A percentile compares a stretch with the other conserved stretches of the same genome.
These are phyloP conservation scores for Paramormyrops kingsleyae DNA, from an alignment of 2,113 vertebrate species.

Conservation along the genomic window DNA sequence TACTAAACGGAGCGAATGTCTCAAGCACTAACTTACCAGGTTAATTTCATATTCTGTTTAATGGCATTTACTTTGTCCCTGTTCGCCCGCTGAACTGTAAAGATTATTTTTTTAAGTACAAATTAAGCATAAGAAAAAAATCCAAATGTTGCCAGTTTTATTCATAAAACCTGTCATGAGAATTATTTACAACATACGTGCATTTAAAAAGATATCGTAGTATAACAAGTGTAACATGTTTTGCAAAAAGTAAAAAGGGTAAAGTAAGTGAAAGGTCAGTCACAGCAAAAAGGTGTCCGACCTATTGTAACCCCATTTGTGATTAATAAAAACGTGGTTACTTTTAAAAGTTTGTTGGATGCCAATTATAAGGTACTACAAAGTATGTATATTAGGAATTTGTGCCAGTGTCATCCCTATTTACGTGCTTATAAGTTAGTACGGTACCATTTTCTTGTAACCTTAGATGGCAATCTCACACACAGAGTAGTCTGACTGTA, in stretches of 20 bases:
- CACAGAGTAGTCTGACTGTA: not conserved
- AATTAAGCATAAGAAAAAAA: not conserved
- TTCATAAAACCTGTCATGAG: not conserved
- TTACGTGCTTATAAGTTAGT: not conserved
- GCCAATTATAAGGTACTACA: not conserved
- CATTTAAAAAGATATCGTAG: not conserved
- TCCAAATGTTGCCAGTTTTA: not conserved
- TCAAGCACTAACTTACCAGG: not conserved
- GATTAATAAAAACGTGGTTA: not conserved
- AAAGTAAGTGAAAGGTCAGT: not conserved
- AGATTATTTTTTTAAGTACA: not conserved
- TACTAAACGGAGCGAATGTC: not conserved
- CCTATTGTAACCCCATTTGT: not conserved
- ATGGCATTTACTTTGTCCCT: not conserved
- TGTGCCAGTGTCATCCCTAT: not conserved
- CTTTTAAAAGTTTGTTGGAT: not conserved
- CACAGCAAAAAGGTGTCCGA: not conserved
- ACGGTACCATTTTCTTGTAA: not conserved
- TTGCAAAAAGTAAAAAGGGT: not conserved
- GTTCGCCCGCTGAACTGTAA: not conserved
- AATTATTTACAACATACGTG: not conserved
- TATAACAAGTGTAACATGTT: not conserved
- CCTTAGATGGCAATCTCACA: not conserved
- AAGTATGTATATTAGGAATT: not conserved
- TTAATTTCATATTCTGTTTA: not conserved